Percentiles rank a stretch among this genome's conserved stretches.
Evolutionary conservation across 23 tunicate species (phyloP).

Genomic region (Aplidium turbinatum): DNA sequence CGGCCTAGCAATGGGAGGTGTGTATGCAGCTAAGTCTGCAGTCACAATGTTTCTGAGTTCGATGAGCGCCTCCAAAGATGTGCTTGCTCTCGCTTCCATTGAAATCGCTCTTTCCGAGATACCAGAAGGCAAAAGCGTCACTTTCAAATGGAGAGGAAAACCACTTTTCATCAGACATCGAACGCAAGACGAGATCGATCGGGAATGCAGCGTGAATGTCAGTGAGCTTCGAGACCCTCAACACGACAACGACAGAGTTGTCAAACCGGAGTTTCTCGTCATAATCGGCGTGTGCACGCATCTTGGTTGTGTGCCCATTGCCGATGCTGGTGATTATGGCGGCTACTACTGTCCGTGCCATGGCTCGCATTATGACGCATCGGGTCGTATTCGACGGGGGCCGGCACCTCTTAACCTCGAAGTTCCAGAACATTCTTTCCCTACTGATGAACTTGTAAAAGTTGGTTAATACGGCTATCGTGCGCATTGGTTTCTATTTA

Average conservation of each 20-base stretch:
- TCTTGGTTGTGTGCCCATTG: constrained; percentile 95
- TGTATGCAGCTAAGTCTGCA: constrained; percentile 71
- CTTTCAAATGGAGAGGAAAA: constrained; percentile 97
- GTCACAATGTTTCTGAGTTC: constrained; percentile 53
- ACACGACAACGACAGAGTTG: constrained; percentile 65
- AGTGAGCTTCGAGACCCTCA: constrained; percentile 88
- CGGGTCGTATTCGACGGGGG: constrained; percentile 90
- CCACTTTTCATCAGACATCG: constrained; percentile 90
- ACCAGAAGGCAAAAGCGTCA: constrained; percentile 93
- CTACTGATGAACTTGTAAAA: constrained; percentile 55
- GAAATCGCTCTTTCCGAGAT: constrained; percentile 74
- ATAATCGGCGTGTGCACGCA: constrained; percentile 94
- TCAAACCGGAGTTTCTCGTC: constrained; percentile 55
- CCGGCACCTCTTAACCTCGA: constrained; percentile 91
- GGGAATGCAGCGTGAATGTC: constrained; percentile 56
- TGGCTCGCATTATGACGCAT: constrained; percentile 93
- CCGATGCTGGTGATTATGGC: constrained; percentile 91
- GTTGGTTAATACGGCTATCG: constrained; percentile 72
- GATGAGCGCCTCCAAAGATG: constrained; percentile 82
- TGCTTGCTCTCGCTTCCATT: constrained; percentile 86
- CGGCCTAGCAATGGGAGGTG: constrained; percentile 78
- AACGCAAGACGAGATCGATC: constrained; percentile 80
- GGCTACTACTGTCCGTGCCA: constrained; percentile 99
- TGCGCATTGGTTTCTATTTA: not conserved
- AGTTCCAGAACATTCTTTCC: constrained; percentile 63